A percentile compares a stretch with the other conserved stretches of the same genome.
Conservation (phyloP, 1,140 invertebrate genomes). For the Eurosta solidaginis region DNA sequence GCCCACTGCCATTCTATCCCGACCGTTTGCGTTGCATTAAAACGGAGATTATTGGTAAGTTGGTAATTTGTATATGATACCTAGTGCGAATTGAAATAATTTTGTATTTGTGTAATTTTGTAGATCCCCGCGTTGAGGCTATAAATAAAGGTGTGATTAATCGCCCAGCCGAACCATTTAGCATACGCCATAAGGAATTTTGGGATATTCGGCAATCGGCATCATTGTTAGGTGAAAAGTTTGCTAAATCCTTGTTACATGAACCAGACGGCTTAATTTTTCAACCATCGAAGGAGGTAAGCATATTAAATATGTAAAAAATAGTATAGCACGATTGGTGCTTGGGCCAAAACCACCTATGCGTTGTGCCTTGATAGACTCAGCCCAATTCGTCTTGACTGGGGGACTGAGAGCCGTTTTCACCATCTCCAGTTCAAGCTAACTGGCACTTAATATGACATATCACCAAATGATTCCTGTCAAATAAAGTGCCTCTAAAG, state of each 20-base stretch:
- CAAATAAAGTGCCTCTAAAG: too few relatives aligned
- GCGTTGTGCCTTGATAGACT: too few relatives aligned
- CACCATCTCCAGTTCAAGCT: too few relatives aligned
- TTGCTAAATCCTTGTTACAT: slow-evolving; percentile 82
- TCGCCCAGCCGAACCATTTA: slow-evolving; percentile 82
- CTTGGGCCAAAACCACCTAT: too few relatives aligned
- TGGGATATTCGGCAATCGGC: slow-evolving; percentile 76
- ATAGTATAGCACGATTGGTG: slow-evolving; percentile 25
- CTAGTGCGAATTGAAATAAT: background rate
- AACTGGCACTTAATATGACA: too few relatives aligned
- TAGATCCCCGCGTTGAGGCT: slow-evolving; percentile 71
- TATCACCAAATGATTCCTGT: too few relatives aligned
- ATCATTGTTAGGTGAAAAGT: slow-evolving; percentile 82
- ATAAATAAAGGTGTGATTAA: slow-evolving; percentile 76
- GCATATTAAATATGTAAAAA: slow-evolving; percentile 24
- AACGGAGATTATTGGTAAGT: slow-evolving; percentile 66
- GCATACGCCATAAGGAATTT: slow-evolving; percentile 86
- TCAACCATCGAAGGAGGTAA: slow-evolving; percentile 83
- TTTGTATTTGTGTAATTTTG: background rate
- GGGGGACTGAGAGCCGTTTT: too few relatives aligned
- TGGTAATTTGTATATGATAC: background rate
- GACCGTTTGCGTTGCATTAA: slow-evolving; percentile 79
- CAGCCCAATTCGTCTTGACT: too few relatives aligned
- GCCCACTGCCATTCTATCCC: slow-evolving; percentile 76
- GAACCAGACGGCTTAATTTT: slow-evolving; percentile 98